A percentile compares a stretch with the other conserved stretches of the same genome.
phyloP scores from a whole-genome alignment of 1,140 invertebrate species.

The Lordiphosa collinella region DNA sequence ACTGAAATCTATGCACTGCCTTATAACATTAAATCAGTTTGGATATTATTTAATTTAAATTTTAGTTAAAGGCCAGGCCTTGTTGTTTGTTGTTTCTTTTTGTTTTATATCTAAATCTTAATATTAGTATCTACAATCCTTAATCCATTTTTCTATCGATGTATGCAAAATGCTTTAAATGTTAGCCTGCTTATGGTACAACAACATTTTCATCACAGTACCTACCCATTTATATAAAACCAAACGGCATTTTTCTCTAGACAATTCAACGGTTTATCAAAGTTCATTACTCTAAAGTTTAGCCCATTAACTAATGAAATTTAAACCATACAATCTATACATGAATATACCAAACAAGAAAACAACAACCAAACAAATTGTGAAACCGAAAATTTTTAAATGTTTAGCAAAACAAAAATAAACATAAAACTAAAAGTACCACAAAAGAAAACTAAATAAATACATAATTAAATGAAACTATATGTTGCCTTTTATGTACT shows the following conservation, averaged over 20 bases:
- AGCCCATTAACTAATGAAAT: constrained; percentile 38
- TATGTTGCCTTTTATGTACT: constrained; percentile 28
- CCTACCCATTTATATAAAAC: constrained; percentile 56
- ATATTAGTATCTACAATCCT: constrained; percentile 1
- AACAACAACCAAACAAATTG: constrained; percentile 10
- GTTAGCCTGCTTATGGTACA: constrained; percentile 76
- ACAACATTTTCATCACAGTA: constrained; percentile 67
- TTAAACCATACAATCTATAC: constrained; percentile 45
- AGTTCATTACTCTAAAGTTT: too few relatives aligned
- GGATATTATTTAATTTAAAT: constrained; percentile 34
- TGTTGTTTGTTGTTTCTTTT: constrained; percentile 43
- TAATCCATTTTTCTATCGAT: constrained; percentile 32
- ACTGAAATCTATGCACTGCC: constrained; percentile 7
- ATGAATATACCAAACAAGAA: constrained; percentile 31
- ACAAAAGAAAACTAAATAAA: constrained; percentile 56
- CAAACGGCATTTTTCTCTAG: constrained; percentile 42
- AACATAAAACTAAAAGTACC: constrained; percentile 24
- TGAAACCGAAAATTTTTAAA: constrained; percentile 37
- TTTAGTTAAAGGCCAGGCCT: constrained; percentile 62
- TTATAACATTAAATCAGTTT: background rate
- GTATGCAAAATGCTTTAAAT: constrained; percentile 69
- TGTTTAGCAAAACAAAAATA: constrained; percentile 25
- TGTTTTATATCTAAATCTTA: constrained; percentile 13
- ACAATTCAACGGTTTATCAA: constrained; percentile 55
- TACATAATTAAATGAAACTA: constrained; percentile 65